Evolutionary conservation across 2,113 vertebrate genomes (phyloP).

Genomic region (Sprattus sprattus): DNA sequence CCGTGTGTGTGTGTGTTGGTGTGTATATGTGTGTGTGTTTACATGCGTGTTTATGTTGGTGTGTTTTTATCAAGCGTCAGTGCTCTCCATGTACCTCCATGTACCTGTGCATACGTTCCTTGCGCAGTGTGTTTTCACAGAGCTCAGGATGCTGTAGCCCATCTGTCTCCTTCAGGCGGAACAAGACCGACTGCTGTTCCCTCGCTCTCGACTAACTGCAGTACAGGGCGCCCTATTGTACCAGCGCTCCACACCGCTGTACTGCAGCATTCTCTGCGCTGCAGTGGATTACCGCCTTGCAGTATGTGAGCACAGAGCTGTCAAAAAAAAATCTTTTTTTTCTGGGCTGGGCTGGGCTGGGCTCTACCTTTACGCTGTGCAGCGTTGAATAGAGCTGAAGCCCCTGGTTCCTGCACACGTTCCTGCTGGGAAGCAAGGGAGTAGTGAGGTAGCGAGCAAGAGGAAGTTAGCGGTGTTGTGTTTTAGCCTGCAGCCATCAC

Average conservation of each 20-base stretch:
- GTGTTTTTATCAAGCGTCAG: not conserved
- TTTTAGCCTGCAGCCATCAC: conserved; percentile 32
- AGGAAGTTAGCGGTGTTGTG: conserved; percentile 27
- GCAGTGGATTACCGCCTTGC: not conserved
- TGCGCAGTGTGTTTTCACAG: not conserved
- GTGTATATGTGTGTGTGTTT: not conserved
- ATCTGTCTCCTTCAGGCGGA: conserved; percentile 17
- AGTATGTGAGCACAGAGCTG: conserved; percentile 13
- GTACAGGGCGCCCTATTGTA: not conserved
- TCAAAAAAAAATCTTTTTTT: no score
- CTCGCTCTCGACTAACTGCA: not conserved
- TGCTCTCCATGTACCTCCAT: no score
- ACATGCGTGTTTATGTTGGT: not conserved
- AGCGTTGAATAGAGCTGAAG: not conserved
- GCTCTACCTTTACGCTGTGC: not conserved
- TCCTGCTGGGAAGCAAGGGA: not conserved
- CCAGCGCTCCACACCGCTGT: not conserved
- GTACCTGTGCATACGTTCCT: no score
- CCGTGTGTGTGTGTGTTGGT: not conserved
- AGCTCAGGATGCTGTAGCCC: not conserved
- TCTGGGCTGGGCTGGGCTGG: not conserved
- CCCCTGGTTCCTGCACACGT: not conserved
- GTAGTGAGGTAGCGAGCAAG: conserved; percentile 1
- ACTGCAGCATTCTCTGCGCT: not conserved
- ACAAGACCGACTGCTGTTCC: not conserved